phyloP scores from a whole-genome alignment of 2,888 invertebrate genomes.

The Xestia xanthographa region DNA sequence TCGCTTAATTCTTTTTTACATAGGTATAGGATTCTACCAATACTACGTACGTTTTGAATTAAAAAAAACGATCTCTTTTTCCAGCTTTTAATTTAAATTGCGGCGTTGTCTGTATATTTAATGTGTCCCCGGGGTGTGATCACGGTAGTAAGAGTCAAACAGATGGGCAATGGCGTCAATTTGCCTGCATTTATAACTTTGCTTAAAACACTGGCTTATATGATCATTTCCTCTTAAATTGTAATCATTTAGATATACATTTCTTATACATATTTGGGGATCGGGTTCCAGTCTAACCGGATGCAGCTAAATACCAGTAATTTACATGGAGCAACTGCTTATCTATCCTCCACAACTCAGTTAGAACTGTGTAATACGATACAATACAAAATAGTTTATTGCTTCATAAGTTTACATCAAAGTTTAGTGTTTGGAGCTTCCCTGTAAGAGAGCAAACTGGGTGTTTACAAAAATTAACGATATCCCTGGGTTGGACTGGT shows the following conservation, averaged over 20 bases:
- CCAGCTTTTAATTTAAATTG: conserved; percentile 32
- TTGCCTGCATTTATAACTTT: conserved; percentile 1
- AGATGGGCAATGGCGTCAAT: conserved; percentile 4
- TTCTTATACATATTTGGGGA: background rate
- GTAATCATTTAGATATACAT: background rate
- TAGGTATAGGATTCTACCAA: no score
- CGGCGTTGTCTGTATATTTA: conserved; percentile 11
- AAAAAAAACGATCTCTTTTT: background rate
- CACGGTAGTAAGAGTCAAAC: conserved; percentile 2
- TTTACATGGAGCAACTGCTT: background rate
- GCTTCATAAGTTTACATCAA: no score
- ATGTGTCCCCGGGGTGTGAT: conserved; percentile 32
- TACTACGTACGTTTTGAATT: background rate
- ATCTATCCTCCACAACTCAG: no score
- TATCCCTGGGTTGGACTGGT: no score
- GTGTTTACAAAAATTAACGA: no score
- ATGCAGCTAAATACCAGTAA: background rate
- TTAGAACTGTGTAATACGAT: no score
- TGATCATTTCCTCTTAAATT: background rate
- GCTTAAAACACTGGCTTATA: background rate
- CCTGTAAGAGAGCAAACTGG: no score
- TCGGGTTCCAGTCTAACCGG: background rate
- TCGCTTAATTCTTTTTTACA: background rate
- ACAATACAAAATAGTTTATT: no score
- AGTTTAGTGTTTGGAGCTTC: no score